Evolutionary conservation across 2,888 invertebrate genomes (phyloP), one percentile per base, ranked within the genome.

Genomic region (Hypomecis atomaria): DNA sequence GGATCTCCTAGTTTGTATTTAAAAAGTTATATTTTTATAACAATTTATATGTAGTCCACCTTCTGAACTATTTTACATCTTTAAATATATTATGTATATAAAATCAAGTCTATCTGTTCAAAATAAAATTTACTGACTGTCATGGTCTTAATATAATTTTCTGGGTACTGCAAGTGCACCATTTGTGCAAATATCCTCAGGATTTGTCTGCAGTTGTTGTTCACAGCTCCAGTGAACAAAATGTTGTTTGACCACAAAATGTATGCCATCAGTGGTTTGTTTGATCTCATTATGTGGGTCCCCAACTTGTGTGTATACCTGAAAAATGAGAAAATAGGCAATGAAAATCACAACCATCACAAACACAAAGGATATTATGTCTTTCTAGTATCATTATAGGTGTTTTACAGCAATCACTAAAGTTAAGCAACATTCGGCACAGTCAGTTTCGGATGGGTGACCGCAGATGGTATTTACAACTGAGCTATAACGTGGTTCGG

Each of bases 111-210:
- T 23, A 23, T 23, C 3, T 23, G 23, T 23, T 23, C 3, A 23
- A 23, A 23, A 23, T 23, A 23, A 1, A 23, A 23, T 23, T 23
- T 23, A 23, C 23, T 23, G 23, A 92, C 93, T 57, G 76, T 78
- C 71, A 92, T 84, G 38, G 78, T 84, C 68, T 74, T 82, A 44
- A 92, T 80, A 66, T 87, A 73, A n/a, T 78, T 70, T n/a, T 86
- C 82, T 10, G 92, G 90, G 71, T 88, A 92, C 59, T 84, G 65
- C 1, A 92, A 76, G 67, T 90, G 88, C 42, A 92, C 75, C 59
- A 91, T 70, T 64, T 86, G 70, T 1, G 81, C 76, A 79, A 89
- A 91, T 5, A 93, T 69, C 56, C 72, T 81, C 33, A 93, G 73
- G 66, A 93, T 87, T 76, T 89, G 90, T 13, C 80, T 70, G 66